Percentiles rank a stretch among this genome's conserved stretches.
phyloP scores from a whole-genome alignment of 2,888 invertebrate genomes.

The Sarcophaga caerulescens region DNA sequence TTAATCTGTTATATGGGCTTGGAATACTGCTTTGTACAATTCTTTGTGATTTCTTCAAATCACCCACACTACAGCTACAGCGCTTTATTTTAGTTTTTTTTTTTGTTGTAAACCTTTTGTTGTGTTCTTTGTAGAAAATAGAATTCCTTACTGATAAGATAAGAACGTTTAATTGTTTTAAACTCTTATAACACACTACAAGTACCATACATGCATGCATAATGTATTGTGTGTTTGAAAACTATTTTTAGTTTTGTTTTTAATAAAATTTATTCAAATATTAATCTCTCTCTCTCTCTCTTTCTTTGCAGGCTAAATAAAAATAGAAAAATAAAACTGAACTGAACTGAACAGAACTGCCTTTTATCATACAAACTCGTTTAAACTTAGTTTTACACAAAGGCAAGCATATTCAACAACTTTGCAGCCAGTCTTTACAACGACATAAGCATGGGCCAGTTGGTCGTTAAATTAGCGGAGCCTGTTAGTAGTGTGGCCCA shows the following conservation, averaged over 20 bases:
- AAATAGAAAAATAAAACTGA: background rate
- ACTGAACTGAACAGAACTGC: background rate
- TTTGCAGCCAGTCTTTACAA: slow-evolving; percentile 35
- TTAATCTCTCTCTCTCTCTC: background rate
- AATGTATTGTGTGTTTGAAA: too few relatives aligned
- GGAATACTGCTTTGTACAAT: too few relatives aligned
- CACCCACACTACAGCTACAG: too few relatives aligned
- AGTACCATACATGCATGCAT: too few relatives aligned
- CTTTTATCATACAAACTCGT: background rate
- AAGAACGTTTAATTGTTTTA: background rate
- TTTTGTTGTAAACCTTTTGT: background rate
- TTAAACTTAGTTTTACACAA: too few relatives aligned
- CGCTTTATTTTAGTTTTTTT: background rate
- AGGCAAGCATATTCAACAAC: background rate
- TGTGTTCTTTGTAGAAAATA: background rate
- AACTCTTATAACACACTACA: too few relatives aligned
- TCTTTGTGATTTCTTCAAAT: too few relatives aligned
- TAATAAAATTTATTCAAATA: background rate
- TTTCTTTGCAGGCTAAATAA: background rate
- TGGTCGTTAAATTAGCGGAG: slow-evolving; percentile 78
- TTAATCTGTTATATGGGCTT: too few relatives aligned
- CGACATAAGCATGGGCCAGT: slow-evolving; percentile 80
- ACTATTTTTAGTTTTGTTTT: too few relatives aligned
- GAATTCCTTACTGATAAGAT: slow-evolving; percentile 17
- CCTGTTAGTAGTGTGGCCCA: slow-evolving; percentile 81